These are phyloP conservation scores for Trichoplusia ni DNA, from an alignment of 1,140 invertebrate genomes.

Conservation along the genomic window DNA sequence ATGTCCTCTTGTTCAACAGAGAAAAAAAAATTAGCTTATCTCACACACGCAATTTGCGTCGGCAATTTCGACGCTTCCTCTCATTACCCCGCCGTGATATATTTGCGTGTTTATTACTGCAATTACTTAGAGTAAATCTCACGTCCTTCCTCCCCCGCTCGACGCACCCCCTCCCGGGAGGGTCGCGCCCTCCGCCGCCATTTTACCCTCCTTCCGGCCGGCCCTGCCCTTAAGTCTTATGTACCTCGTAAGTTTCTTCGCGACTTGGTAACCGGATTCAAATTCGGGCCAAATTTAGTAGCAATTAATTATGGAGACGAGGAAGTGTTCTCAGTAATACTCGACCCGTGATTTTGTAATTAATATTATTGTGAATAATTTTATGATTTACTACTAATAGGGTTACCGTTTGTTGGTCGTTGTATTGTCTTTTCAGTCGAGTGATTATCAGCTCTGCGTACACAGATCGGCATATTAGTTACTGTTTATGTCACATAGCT, in stretches of 20 bases:
- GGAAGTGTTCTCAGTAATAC: slow-evolving; percentile 67
- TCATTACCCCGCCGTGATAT: slow-evolving; percentile 80
- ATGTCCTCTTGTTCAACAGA: slow-evolving; percentile 51
- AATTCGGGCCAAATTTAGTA: slow-evolving; percentile 81
- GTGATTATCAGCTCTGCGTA: slow-evolving; percentile 13
- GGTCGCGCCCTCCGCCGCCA: slow-evolving; percentile 76
- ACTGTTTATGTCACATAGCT: background rate
- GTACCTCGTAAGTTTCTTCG: slow-evolving; percentile 80
- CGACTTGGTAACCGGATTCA: slow-evolving; percentile 79
- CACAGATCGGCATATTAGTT: background rate
- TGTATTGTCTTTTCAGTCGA: slow-evolving; percentile 16
- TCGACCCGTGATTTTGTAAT: slow-evolving; percentile 61
- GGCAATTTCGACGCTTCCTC: slow-evolving; percentile 79
- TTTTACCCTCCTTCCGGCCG: slow-evolving; percentile 78
- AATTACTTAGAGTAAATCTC: slow-evolving; percentile 83
- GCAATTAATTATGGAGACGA: slow-evolving; percentile 79
- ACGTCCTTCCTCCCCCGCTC: slow-evolving; percentile 77
- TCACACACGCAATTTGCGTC: slow-evolving; percentile 80
- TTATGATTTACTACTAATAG: slow-evolving; percentile 43
- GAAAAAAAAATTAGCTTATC: slow-evolving; percentile 75
- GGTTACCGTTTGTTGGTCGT: slow-evolving; percentile 13
- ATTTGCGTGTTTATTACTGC: slow-evolving; percentile 82
- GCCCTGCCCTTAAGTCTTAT: slow-evolving; percentile 80
- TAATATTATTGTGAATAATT: slow-evolving; percentile 62
- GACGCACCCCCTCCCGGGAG: slow-evolving; percentile 52